Evolutionary conservation across 2,113 vertebrate genomes (phyloP).

Genomic region (Rhadina sibilatrix): DNA sequence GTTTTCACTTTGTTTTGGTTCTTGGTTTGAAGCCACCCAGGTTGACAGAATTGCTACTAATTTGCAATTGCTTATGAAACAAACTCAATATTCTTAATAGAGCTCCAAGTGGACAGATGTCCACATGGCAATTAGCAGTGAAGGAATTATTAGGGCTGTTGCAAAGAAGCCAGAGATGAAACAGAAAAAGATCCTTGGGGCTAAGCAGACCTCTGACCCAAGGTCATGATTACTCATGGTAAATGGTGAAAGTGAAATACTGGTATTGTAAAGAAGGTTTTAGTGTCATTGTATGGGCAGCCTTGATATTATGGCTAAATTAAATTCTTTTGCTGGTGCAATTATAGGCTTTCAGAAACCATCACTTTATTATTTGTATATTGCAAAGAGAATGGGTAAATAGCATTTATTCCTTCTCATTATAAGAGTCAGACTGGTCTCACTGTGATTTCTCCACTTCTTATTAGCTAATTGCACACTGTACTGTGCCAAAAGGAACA

Average conservation of each 20-base stretch:
- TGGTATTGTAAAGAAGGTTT: background rate
- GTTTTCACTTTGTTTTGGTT: constrained; percentile 16
- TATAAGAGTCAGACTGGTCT: background rate
- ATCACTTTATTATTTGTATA: background rate
- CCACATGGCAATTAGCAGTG: background rate
- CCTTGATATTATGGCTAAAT: background rate
- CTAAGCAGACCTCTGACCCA: background rate
- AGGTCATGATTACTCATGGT: background rate
- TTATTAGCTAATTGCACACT: background rate
- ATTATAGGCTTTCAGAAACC: background rate
- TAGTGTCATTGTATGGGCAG: background rate
- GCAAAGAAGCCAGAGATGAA: background rate
- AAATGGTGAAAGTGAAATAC: background rate
- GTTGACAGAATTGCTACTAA: background rate
- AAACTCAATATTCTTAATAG: background rate
- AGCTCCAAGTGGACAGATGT: background rate
- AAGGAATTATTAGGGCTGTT: background rate
- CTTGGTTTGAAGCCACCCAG: background rate
- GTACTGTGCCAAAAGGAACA: background rate
- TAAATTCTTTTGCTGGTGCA: background rate
- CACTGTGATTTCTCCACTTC: background rate
- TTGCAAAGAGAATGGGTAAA: background rate
- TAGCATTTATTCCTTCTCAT: background rate
- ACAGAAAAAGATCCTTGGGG: background rate
- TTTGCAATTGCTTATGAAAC: background rate